Evolutionary conservation across 2,113 vertebrate genomes (phyloP).

Genomic region (Recurvirostra avosetta): DNA sequence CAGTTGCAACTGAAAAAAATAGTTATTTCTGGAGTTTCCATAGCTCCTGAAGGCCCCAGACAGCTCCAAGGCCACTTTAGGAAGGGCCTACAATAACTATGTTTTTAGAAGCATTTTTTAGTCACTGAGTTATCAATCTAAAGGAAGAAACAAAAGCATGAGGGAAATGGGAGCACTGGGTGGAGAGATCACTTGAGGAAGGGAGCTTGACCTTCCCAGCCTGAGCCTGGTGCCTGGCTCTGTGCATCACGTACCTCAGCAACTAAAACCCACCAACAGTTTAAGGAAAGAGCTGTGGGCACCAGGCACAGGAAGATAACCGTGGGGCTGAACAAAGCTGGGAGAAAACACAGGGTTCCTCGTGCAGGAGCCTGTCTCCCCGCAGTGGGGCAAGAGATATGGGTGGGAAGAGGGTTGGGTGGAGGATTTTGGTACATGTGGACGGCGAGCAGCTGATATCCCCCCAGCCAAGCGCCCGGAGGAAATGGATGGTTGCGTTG

Average conservation of each 20-base stretch:
- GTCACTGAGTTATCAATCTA: background rate
- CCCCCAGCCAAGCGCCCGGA: rapidly evolving
- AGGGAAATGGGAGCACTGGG: background rate
- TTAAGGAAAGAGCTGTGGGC: background rate
- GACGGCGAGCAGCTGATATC: background rate
- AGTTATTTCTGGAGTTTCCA: background rate
- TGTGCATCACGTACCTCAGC: rapidly evolving
- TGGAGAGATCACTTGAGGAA: background rate
- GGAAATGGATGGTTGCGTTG: background rate
- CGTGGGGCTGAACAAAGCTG: rapidly evolving
- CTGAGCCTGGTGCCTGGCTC: background rate
- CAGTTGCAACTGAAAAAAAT: background rate
- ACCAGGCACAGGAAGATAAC: background rate
- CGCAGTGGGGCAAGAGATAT: rapidly evolving
- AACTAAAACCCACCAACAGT: background rate
- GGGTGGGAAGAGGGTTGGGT: rapidly evolving
- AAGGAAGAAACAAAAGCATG: background rate
- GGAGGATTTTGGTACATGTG: background rate
- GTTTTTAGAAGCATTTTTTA: background rate
- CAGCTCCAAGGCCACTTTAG: background rate
- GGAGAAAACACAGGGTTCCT: background rate
- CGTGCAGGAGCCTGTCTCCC: rapidly evolving
- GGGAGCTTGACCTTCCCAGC: background rate
- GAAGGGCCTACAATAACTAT: background rate
- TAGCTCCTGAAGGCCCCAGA: background rate